Conservation (phyloP, 2,113 vertebrate species). For the Proterorhinus semilunaris region DNA sequence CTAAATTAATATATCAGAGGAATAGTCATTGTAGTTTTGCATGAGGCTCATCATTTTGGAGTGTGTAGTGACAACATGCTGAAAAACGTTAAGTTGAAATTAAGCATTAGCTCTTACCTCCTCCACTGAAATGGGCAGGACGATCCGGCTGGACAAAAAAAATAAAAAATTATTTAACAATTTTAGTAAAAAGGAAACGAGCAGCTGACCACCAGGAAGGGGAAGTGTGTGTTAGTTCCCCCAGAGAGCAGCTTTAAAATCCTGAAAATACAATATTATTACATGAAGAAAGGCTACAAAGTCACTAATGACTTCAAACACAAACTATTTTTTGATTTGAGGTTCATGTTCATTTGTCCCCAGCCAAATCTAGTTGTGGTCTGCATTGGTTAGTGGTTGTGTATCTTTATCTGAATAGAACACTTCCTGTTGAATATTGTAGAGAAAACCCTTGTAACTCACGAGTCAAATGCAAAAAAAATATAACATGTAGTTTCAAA, state of each 20-base stretch:
- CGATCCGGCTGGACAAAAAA: slow-evolving; percentile 82
- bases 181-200: background rate
- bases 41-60: no score
- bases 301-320: background rate
- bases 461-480: no score
- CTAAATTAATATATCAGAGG: no score
- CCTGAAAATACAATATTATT: background rate
- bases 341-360: no score
- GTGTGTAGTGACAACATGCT: background rate
- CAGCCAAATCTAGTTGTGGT: no score
- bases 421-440: no score
- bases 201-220: background rate
- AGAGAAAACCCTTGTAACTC: no score
- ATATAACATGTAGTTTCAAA: no score
- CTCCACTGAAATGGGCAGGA: slow-evolving; percentile 94
- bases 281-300: background rate
- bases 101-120: slow-evolving; percentile 81
- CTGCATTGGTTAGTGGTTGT: no score
- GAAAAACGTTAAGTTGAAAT: slow-evolving; percentile 7
- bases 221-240: background rate
- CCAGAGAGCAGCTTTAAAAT: background rate
- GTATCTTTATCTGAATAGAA: no score
- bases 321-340: background rate
- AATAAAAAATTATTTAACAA: background rate
- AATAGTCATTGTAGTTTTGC: no score